A percentile compares a stretch with the other conserved stretches of the same genome.
Conservation (phyloP, 2,113 vertebrate species). For the Eptatretus burgeri region DNA sequence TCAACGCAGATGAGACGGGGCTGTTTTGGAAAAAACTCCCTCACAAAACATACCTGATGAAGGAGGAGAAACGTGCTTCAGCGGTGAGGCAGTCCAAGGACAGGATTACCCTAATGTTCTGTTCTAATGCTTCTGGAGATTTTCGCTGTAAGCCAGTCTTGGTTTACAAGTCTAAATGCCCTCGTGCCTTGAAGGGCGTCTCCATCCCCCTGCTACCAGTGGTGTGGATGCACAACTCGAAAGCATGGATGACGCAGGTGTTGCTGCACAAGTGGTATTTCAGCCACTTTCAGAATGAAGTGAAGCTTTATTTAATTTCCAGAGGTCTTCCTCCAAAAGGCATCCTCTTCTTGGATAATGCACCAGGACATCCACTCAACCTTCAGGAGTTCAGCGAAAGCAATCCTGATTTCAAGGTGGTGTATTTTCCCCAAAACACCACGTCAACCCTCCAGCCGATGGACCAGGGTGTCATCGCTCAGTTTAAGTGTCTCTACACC, state of each 20-base stretch:
- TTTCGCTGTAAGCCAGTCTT: not conserved
- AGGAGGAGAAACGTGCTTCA: not conserved
- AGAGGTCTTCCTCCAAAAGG: too few species aligned
- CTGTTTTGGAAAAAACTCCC: not conserved
- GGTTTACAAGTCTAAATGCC: not conserved
- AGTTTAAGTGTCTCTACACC: not conserved
- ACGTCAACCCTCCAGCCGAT: slow-evolving; percentile 4
- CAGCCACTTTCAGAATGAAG: not conserved
- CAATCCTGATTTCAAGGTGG: slow-evolving; percentile 3
- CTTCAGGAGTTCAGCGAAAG: not conserved
- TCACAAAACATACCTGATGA: not conserved
- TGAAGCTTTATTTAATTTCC: not conserved
- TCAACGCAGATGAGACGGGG: slow-evolving; percentile 1
- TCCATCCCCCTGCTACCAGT: not conserved
- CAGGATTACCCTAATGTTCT: slow-evolving; percentile 6
- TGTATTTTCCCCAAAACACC: not conserved
- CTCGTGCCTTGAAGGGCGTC: slow-evolving; percentile 3
- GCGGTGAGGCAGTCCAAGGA: not conserved
- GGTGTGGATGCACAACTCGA: not conserved
- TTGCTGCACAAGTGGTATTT: not conserved
- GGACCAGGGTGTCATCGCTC: not conserved
- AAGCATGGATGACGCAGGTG: slow-evolving; percentile 1
- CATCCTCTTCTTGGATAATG: not conserved
- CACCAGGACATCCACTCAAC: not conserved
- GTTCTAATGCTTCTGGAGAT: slow-evolving; percentile 5